phyloP scores from a whole-genome alignment of 2,797 vertebrate species.

The Pagetopsis macropterus region DNA sequence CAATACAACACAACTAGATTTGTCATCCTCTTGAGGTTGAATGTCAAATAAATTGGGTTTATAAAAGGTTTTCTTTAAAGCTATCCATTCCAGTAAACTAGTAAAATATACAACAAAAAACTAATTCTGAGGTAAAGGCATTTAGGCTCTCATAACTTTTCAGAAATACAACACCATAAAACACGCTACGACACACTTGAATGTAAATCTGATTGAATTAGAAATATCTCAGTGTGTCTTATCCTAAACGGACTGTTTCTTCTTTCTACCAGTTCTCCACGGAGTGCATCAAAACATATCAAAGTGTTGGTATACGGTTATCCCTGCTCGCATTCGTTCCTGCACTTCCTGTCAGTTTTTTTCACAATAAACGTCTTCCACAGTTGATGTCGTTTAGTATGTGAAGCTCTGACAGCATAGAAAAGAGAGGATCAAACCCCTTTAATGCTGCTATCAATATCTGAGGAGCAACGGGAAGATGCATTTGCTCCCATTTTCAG shows the following conservation, averaged over 20 bases:
- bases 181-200: neutral
- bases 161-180: neutral
- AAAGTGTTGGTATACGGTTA: neutral
- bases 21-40: slow-evolving; percentile 20
- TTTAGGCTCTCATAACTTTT: neutral
- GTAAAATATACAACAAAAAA: slow-evolving; percentile 1
- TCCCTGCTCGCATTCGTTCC: accelerated
- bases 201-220: neutral
- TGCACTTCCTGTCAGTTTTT: slow-evolving; percentile 1
- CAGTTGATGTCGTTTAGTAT: neutral
- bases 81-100: neutral
- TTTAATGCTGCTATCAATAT: neutral
- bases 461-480: neutral
- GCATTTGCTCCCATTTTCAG: neutral
- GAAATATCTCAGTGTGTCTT: neutral
- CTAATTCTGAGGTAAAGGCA: slow-evolving; percentile 4
- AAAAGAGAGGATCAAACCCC: too few species aligned
- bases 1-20: neutral
- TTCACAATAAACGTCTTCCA: neutral
- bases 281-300: neutral
- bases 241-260: neutral
- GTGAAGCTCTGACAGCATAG: neutral
- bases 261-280: neutral
- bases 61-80: slow-evolving; percentile 15
- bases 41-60: slow-evolving; percentile 18